phyloP scores from a whole-genome alignment of 2,797 vertebrate genomes.

The Melopsittacus undulatus region DNA sequence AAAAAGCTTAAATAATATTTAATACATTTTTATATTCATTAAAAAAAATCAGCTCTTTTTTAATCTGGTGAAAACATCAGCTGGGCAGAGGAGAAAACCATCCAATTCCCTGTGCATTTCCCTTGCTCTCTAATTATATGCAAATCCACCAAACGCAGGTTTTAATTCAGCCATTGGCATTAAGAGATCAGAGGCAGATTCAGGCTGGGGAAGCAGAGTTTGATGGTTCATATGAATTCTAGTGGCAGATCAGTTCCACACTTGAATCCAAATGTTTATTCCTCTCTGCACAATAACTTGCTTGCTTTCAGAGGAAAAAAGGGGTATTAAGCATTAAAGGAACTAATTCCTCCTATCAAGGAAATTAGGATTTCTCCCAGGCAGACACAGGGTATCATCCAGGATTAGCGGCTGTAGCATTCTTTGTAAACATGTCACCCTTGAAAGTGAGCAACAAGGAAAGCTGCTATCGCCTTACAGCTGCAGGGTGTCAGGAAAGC shows the following conservation, averaged over 20 bases:
- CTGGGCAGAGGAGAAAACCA: constrained; percentile 52
- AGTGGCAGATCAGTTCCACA: constrained; percentile 50
- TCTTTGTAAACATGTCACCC: constrained; percentile 71
- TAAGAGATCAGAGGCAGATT: constrained; percentile 64
- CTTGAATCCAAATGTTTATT: constrained; percentile 71
- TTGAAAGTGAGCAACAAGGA: constrained; percentile 62
- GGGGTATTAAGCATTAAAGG: constrained; percentile 55
- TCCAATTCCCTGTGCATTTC: constrained; percentile 67
- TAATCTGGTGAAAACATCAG: constrained; percentile 59
- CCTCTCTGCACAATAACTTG: constrained; percentile 40
- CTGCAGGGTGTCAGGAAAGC: constrained; percentile 40
- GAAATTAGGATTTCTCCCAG: constrained; percentile 66
- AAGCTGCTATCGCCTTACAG: constrained; percentile 41
- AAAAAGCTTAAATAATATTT: constrained; percentile 53
- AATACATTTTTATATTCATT: constrained; percentile 45
- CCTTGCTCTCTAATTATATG: constrained; percentile 69
- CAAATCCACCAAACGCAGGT: constrained; percentile 67
- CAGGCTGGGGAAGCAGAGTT: constrained; percentile 5
- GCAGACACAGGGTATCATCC: constrained; percentile 66
- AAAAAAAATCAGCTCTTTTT: constrained; percentile 31
- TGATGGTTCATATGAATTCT: not conserved
- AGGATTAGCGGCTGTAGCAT: constrained; percentile 61
- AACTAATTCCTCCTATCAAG: constrained; percentile 62
- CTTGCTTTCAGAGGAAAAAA: constrained; percentile 41
- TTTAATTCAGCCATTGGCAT: constrained; percentile 62